Base-by-base conservation (phyloP, 2,888 invertebrate species). In the Keiferia lycopersicella region DNA sequence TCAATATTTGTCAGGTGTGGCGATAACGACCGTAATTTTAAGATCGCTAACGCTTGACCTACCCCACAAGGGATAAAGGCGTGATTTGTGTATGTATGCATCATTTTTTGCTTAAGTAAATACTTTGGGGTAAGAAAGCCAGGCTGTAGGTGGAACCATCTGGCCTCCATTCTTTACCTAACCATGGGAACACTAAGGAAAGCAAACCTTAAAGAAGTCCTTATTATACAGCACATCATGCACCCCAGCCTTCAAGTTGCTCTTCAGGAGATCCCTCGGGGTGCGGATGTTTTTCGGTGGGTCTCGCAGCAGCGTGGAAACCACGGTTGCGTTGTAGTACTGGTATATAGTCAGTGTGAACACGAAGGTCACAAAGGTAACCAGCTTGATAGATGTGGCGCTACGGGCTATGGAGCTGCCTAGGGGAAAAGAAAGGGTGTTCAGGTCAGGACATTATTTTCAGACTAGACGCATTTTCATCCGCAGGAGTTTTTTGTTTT, bases 261-360 rank as follows among this genome's bases (percentile, higher is more conserved):
- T 95, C 34, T 92, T 82, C 60, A 93, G 73, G 66, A 95, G 77
- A 74, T 95, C 94, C 59, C 88, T 80, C 22, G 95, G 73, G 2
- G 92, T 93, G 65, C 88, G 92, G 56, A 95, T 95, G 26, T 92
- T 93, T 70, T 92, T 93, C 0, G 94, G 93, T 14, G 93, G 90
- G 64, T 94, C 93, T 76, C 93, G 91, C 41, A 95, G 80, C 64
- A 95, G 76, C 0, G 94, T 93, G 0, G 95, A 94, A 0, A 95
- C 94, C 59, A 95, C 93, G 59, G 93, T 94, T 0, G 94, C 95
- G 53, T 94, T 95, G 78, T 95, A 95, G 78, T 94, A 95, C 75
- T 95, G 95, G 78, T 94, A 95, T 56, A 95, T 82, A 18, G 93
- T 88, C 67, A 94, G 87, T 0, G 94, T 88, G 77, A 94, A 94